Percentiles rank a stretch among this genome's conserved stretches.
Conservation (phyloP, 2,797 vertebrate genomes). For the Phoebastria nigripes region DNA sequence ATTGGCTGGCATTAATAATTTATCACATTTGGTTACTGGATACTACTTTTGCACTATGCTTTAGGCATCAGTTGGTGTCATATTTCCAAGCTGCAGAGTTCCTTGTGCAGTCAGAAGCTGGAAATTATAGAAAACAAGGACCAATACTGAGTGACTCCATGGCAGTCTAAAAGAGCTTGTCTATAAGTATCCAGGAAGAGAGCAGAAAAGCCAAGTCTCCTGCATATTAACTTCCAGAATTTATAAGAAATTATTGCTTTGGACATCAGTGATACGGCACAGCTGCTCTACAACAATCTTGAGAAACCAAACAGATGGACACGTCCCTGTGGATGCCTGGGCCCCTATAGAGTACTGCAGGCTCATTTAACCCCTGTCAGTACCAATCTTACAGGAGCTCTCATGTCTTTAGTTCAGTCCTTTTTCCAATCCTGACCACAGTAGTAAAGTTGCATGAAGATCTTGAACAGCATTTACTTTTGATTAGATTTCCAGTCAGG, state of each 20-base stretch:
- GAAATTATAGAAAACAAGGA: not conserved
- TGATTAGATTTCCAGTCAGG: not conserved
- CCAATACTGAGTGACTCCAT: not conserved
- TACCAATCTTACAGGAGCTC: not conserved
- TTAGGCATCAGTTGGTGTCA: not conserved
- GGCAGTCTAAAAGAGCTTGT: not conserved
- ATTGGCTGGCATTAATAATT: not conserved
- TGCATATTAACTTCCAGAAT: not conserved
- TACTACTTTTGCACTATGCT: not conserved
- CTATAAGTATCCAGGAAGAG: not conserved
- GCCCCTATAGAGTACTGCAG: not conserved
- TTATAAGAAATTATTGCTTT: not conserved
- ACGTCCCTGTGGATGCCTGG: not conserved
- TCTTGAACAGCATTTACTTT: not conserved
- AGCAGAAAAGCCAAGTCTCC: not conserved
- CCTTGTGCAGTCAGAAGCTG: not conserved
- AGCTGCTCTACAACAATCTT: not conserved
- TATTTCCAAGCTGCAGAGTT: not conserved
- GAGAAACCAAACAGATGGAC: not conserved
- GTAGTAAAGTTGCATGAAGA: not conserved
- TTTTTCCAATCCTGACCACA: not conserved
- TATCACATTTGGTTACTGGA: not conserved
- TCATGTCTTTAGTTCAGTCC: not conserved
- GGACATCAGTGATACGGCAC: not conserved
- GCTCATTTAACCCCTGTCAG: not conserved